These are phyloP conservation scores for Invenusta paracnida DNA, from an alignment of 2,888 invertebrate species.

Conservation along the genomic window DNA sequence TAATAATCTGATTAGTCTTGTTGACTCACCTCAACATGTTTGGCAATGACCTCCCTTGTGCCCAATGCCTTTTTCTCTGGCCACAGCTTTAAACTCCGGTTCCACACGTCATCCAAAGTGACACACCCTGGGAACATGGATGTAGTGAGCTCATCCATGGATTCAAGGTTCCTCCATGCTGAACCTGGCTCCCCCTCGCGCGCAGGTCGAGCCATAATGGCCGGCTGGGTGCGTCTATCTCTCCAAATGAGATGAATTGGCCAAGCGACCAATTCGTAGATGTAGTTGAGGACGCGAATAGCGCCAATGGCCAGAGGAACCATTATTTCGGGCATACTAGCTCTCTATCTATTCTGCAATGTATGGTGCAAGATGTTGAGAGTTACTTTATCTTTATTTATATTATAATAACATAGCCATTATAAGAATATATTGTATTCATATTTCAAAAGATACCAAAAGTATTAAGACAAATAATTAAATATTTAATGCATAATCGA, in stretches of 20 bases:
- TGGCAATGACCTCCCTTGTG: slow-evolving; percentile 78
- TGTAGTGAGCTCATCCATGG: slow-evolving; percentile 50
- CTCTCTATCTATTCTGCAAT: too few species aligned
- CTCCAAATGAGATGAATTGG: neutral
- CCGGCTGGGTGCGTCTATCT: slow-evolving; percentile 51
- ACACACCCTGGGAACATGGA: slow-evolving; percentile 56
- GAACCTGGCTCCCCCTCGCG: slow-evolving; percentile 48
- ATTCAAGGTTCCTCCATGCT: slow-evolving; percentile 52
- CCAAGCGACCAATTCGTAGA: slow-evolving; percentile 37
- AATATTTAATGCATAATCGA: too few species aligned
- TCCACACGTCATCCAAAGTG: slow-evolving; percentile 68
- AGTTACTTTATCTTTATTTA: too few species aligned
- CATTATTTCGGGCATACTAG: neutral
- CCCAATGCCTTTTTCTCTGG: slow-evolving; percentile 75
- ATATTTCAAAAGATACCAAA: too few species aligned
- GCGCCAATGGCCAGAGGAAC: neutral
- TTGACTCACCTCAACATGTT: slow-evolving; percentile 79
- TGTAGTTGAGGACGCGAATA: neutral
- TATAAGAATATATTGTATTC: too few species aligned
- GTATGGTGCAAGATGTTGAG: too few species aligned
- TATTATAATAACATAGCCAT: too few species aligned
- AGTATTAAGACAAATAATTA: too few species aligned
- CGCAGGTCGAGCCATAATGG: slow-evolving; percentile 46
- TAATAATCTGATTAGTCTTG: too few species aligned
- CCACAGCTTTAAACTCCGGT: slow-evolving; percentile 72